Percentiles rank a stretch among this genome's conserved stretches.
phyloP scores from a whole-genome alignment of 2,888 invertebrate species.

The Hyposoter didymator region DNA sequence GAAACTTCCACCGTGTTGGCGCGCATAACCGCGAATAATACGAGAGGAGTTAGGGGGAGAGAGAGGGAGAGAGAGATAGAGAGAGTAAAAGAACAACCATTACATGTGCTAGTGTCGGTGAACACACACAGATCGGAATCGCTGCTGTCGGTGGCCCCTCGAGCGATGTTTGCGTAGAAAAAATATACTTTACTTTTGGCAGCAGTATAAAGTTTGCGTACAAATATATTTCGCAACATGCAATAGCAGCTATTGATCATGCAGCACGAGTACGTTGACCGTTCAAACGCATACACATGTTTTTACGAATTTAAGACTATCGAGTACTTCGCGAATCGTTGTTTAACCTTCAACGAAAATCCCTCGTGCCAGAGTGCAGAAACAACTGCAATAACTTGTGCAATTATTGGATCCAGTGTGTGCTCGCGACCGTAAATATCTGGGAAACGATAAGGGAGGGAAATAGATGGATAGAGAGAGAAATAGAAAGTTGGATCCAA shows the following conservation, averaged over 20 bases:
- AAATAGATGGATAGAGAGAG: slow-evolving; percentile 12
- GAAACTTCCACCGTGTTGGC: slow-evolving; percentile 76
- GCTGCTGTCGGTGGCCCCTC: slow-evolving; percentile 55
- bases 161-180: slow-evolving; percentile 2
- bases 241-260: slow-evolving; percentile 10
- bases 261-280: no score
- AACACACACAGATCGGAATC: slow-evolving; percentile 17
- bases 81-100: slow-evolving; percentile 46
- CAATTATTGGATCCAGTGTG: not conserved
- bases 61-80: no score
- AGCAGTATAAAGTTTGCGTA: slow-evolving; percentile 20
- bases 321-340: not conserved
- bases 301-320: not conserved
- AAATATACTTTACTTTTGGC: slow-evolving; percentile 31
- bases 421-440: not conserved
- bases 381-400: not conserved
- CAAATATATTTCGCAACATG: not conserved
- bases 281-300: no score
- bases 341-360: not conserved
- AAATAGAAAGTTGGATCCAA: slow-evolving; percentile 46
- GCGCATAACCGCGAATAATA: slow-evolving; percentile 67
- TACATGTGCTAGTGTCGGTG: slow-evolving; percentile 47
- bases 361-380: not conserved
- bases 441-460: not conserved
- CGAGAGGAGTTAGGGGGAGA: slow-evolving; percentile 62